Conservation (phyloP, 2,113 vertebrate species). For the Paramormyrops kingsleyae region DNA sequence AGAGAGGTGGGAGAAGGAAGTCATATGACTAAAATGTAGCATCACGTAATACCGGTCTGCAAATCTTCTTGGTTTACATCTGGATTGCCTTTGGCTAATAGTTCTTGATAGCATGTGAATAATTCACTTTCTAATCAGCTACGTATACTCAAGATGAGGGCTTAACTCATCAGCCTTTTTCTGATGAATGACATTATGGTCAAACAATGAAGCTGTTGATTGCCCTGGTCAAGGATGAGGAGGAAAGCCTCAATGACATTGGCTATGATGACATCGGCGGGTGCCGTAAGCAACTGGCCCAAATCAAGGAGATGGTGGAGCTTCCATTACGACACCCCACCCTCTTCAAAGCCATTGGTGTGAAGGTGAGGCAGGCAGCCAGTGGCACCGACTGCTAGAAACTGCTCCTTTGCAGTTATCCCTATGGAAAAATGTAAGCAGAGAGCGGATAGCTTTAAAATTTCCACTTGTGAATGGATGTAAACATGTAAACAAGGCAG, state of each 20-base stretch:
- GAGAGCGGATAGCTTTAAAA: background rate
- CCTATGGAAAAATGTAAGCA: background rate
- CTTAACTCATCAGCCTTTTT: background rate
- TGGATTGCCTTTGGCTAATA: background rate
- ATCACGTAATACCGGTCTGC: background rate
- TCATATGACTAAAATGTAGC: background rate
- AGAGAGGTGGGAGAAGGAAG: constrained; percentile 39
- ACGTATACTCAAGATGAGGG: background rate
- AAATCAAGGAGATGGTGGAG: constrained; percentile 59
- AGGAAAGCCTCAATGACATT: constrained; percentile 52
- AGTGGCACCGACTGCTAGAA: background rate
- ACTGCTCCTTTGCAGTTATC: background rate
- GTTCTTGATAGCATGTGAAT: background rate
- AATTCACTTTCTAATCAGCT: background rate
- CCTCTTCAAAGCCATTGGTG: constrained; percentile 55
- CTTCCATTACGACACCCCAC: constrained; percentile 49
- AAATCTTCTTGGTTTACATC: background rate
- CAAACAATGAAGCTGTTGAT: background rate
- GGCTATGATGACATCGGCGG: constrained; percentile 56
- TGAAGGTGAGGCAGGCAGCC: constrained; percentile 40
- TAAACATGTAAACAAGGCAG: background rate
- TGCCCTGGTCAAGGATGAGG: constrained; percentile 42
- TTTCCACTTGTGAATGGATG: background rate
- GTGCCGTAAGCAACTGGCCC: constrained; percentile 51
- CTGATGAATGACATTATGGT: background rate